These are phyloP conservation scores for Kryptolebias ocellatus DNA, from an alignment of 2,797 vertebrate genomes.

Conservation along the genomic window DNA sequence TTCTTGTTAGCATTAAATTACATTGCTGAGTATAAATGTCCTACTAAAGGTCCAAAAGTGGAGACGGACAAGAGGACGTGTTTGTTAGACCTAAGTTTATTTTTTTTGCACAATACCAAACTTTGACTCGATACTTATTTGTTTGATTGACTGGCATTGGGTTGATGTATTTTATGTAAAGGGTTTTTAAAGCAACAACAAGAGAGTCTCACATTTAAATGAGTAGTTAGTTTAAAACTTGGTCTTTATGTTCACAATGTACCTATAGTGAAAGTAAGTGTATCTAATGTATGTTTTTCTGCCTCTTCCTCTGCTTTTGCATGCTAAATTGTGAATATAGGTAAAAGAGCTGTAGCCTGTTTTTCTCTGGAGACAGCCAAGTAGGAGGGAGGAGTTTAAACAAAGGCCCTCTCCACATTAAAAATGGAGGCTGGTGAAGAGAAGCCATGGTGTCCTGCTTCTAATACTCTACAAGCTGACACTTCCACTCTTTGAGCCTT, in stretches of 20 bases:
- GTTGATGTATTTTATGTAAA: not conserved
- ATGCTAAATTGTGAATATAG: slow-evolving; percentile 28
- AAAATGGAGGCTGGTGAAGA: slow-evolving; percentile 78
- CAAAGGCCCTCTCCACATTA: slow-evolving; percentile 80
- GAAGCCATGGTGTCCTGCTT: slow-evolving; percentile 75
- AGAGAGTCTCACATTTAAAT: too few relatives aligned
- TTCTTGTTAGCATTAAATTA: not conserved
- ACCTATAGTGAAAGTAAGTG: not conserved
- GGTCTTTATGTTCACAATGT: not conserved
- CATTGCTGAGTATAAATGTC: not conserved
- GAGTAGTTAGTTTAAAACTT: not conserved
- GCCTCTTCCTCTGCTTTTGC: slow-evolving; percentile 5
- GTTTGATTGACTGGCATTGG: not conserved
- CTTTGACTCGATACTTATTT: not conserved
- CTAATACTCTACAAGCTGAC: slow-evolving; percentile 59
- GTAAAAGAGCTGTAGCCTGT: slow-evolving; percentile 44
- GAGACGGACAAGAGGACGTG: not conserved
- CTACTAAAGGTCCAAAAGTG: not conserved
- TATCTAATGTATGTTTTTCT: not conserved
- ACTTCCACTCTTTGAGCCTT: slow-evolving; percentile 50
- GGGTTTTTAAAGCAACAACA: too few relatives aligned
- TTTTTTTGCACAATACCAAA: not conserved
- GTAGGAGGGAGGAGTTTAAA: slow-evolving; percentile 83
- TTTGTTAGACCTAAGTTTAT: not conserved
- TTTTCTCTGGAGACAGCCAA: slow-evolving; percentile 60